Evolutionary conservation across 92 coral and sea anemone genomes (phyloP).

Genomic region (Phenganax stokvisi): DNA sequence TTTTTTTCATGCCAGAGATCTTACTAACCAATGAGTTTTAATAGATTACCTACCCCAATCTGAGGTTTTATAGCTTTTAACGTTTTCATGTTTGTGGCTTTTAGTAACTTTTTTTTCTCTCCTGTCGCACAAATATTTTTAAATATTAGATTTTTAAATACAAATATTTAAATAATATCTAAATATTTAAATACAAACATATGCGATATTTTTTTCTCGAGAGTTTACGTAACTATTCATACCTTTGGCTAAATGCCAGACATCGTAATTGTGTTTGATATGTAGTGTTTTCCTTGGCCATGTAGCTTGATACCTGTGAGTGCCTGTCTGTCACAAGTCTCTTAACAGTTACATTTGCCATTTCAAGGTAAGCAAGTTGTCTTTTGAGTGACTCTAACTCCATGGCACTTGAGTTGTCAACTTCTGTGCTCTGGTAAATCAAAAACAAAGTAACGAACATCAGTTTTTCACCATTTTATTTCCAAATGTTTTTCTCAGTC

Average conservation of each 20-base stretch:
- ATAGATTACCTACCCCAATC: constrained; percentile 38
- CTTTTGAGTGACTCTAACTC: constrained; percentile 45
- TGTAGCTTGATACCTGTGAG: constrained; percentile 32
- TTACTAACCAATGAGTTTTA: not conserved
- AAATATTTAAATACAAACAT: no score
- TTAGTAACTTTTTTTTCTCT: constrained; percentile 35
- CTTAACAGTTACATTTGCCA: constrained; percentile 17
- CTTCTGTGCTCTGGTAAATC: constrained; percentile 40
- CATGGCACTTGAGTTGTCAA: constrained; percentile 45
- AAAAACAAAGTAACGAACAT: not conserved
- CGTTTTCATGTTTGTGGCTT: constrained; percentile 40
- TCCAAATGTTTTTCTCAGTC: no score
- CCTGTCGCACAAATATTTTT: not conserved
- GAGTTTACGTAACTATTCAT: not conserved
- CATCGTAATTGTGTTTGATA: constrained; percentile 40
- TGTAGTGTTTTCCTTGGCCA: constrained; percentile 36
- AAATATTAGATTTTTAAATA: not conserved
- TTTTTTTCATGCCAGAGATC: not conserved
- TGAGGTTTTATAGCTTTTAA: constrained; percentile 39
- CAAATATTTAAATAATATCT: no score
- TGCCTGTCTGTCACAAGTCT: constrained; percentile 50
- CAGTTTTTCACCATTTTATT: not conserved
- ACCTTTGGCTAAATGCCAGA: constrained; percentile 49
- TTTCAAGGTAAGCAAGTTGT: constrained; percentile 39
- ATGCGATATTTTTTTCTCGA: no score